phyloP scores from a whole-genome alignment of 2,888 invertebrate species.

The Crepidodera aurea region DNA sequence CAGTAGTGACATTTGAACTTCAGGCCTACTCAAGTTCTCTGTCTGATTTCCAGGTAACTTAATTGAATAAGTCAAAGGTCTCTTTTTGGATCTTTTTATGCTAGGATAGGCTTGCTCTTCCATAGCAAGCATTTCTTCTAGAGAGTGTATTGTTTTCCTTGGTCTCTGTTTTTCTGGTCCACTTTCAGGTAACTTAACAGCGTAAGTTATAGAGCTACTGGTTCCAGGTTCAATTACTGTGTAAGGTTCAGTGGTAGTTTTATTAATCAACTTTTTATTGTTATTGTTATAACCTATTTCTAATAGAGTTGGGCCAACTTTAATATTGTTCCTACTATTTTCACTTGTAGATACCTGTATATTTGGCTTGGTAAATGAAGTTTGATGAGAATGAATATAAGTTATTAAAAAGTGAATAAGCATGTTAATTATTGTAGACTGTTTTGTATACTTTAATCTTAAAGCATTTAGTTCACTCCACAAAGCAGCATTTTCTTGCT shows the following conservation, averaged over 20 bases:
- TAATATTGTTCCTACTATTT: constrained; percentile 34
- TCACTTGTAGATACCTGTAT: constrained; percentile 38
- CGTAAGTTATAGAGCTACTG: constrained; percentile 30
- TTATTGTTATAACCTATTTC: constrained; percentile 39
- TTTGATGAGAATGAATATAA: constrained; percentile 48
- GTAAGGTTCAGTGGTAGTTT: constrained; percentile 32
- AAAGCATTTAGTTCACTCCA: constrained; percentile 48
- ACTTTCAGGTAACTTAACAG: constrained; percentile 25
- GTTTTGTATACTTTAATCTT: constrained; percentile 47
- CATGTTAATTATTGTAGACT: constrained; percentile 50
- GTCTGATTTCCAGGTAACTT: constrained; percentile 25
- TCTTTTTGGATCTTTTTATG: constrained; percentile 14
- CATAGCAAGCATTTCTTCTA: constrained; percentile 21
- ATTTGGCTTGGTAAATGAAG: constrained; percentile 38
- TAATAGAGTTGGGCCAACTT: constrained; percentile 43
- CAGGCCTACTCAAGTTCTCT: constrained; percentile 18
- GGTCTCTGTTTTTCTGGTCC: constrained; percentile 6
- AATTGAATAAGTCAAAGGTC: constrained; percentile 30
- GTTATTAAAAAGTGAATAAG: constrained; percentile 49
- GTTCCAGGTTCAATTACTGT: constrained; percentile 40
- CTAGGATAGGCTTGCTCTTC: constrained; percentile 8
- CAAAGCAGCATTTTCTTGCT: constrained; percentile 48
- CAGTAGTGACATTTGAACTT: constrained; percentile 26
- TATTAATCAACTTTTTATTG: constrained; percentile 27
- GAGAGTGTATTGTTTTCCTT: constrained; percentile 10